Evolutionary conservation across 2,888 invertebrate genomes (phyloP), one percentile per base, ranked within the genome.

Genomic region (Antheraea yamamai): DNA sequence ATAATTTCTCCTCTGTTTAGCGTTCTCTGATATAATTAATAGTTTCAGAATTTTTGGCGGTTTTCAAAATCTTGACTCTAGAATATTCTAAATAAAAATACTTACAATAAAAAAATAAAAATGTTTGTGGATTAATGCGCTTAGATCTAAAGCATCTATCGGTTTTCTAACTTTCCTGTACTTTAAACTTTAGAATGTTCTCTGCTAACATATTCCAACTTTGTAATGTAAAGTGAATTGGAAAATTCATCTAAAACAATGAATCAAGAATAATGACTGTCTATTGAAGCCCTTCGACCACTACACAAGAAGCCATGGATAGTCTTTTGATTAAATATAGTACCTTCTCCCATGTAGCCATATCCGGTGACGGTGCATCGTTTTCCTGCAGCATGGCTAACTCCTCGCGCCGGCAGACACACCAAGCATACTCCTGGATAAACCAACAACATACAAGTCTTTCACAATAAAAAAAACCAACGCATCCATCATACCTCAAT

Each of bases 301-400:
- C 2, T 66, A 30, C 6, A 66, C 4, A 66, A 30, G 30, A 30
- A 26, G 30, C 26, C 4, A 30, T 23, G 23, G 14, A 61, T 66
- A 30, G 30, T 18, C 12, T 66, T 66, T 30, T 16, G 30, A 30
- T 66, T 14, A 16, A 30, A 4, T 26, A 4, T 61, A 26, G 2
- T 88, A 98, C 98, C 97, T 96, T 98, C 98, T 73, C 98, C 98
- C 98, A 98, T 98, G 87, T 98, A 98, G 12, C 98, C 98, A 85
- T 98, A 98, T 4, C 98, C 98, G 14, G 98, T 98, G 81, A 98
- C 98, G 0, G 98, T 98, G 87, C 98, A 98, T 58, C 98, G 95
- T 89, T 98, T 98, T 75, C 98, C 98, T 10, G 98, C 98, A 2
- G 98, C 97, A 87, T 98, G 98, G 84, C 96, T 97, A 47, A 98